phyloP scores from a whole-genome alignment of 2,113 vertebrate genomes.

The Centropus bengalensis region DNA sequence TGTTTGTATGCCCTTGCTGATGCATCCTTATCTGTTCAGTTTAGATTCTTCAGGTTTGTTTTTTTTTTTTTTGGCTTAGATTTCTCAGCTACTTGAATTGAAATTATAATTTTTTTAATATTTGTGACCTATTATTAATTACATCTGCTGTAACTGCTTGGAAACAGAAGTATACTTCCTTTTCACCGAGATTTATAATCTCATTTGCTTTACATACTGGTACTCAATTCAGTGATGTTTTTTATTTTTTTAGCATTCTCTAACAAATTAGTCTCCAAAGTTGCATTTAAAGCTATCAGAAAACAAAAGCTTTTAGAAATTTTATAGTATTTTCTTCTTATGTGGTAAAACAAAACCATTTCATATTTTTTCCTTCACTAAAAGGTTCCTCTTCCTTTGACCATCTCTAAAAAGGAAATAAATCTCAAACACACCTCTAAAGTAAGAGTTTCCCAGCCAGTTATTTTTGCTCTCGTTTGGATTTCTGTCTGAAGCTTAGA shows the following conservation, averaged over 20 bases:
- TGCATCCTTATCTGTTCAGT: neutral
- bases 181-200: neutral
- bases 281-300: neutral
- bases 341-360: accelerated
- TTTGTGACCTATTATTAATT: neutral
- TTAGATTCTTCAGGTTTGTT: neutral
- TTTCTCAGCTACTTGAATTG: neutral
- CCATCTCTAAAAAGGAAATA: neutral
- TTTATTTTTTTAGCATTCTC: neutral
- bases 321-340: neutral
- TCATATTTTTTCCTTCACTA: neutral
- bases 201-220: neutral
- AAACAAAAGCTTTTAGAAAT: neutral
- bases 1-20: neutral
- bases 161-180: neutral
- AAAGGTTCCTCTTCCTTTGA: neutral
- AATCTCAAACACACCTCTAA: neutral
- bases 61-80: neutral
- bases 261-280: neutral
- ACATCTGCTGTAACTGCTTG: neutral
- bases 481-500: neutral
- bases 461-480: neutral
- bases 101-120: neutral
- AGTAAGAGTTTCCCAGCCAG: neutral
- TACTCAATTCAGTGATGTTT: neutral